Percentiles rank a stretch among this genome's conserved stretches.
Conservation (phyloP, 2,113 vertebrate genomes). For the Xenopus laevis region DNA sequence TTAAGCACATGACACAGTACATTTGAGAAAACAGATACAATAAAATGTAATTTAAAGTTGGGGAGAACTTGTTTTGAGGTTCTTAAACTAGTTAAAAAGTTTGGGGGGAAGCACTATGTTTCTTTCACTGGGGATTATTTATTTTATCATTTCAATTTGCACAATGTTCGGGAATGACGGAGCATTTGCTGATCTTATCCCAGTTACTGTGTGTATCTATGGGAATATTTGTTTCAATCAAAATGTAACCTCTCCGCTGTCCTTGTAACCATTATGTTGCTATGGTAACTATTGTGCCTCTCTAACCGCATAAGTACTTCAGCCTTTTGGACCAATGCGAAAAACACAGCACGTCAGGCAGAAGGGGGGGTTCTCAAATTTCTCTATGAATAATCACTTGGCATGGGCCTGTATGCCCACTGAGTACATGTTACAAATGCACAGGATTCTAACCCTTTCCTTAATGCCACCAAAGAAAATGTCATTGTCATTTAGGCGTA, state of each 20-base stretch:
- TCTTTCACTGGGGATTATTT: neutral
- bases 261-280: slow-evolving; percentile 25
- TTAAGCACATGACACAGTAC: too few relatives aligned
- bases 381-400: neutral
- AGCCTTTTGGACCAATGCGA: neutral
- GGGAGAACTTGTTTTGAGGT: too few relatives aligned
- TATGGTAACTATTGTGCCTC: slow-evolving; percentile 13
- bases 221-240: slow-evolving; percentile 2
- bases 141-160: neutral
- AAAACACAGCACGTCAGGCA: neutral
- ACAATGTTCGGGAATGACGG: neutral
- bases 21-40: too few relatives aligned
- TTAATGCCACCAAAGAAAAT: too few relatives aligned
- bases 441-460: too few relatives aligned
- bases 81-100: too few relatives aligned
- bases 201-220: neutral
- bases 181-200: neutral
- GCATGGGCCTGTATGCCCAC: neutral
- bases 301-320: neutral
- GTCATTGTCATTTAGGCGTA: too few relatives aligned
- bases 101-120: neutral
- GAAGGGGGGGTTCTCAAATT: neutral
- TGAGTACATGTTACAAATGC: too few relatives aligned
- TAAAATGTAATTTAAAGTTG: too few relatives aligned
- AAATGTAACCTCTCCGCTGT: slow-evolving; percentile 1